Conservation (phyloP, 2,888 invertebrate genomes). For the Gibbula magus region DNA sequence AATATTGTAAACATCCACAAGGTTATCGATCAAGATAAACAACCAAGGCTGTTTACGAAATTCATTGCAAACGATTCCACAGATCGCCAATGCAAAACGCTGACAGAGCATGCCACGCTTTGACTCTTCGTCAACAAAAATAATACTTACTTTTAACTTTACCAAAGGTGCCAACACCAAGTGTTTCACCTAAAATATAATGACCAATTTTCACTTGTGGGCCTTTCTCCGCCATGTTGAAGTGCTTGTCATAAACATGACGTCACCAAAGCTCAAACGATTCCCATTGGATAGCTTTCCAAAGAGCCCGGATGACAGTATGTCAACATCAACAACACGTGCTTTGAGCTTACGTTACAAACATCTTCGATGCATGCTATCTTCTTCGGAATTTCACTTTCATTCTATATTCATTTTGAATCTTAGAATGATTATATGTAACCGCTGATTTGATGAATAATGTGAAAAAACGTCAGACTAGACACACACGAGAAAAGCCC, state of each 20-base stretch:
- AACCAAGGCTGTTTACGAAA: conserved; percentile 1
- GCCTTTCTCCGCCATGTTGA: conserved; percentile 64
- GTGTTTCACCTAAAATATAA: conserved; percentile 92
- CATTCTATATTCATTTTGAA: too few species aligned
- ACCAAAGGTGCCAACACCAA: conserved; percentile 99
- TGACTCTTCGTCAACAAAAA: not conserved
- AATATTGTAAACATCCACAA: not conserved
- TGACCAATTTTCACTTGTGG: conserved; percentile 92
- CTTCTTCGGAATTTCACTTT: too few species aligned
- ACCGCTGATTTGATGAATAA: too few species aligned
- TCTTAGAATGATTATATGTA: too few species aligned
- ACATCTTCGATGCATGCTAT: too few species aligned
- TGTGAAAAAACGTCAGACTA: too few species aligned
- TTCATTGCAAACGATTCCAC: not conserved
- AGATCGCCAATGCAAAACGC: not conserved
- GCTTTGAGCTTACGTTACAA: not conserved
- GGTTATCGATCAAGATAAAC: not conserved
- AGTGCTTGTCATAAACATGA: conserved; percentile 22
- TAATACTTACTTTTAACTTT: conserved; percentile 91
- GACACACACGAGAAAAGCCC: too few species aligned
- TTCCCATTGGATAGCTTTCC: not conserved
- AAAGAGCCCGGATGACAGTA: not conserved
- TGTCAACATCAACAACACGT: conserved; percentile 25
- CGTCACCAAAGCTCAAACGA: not conserved
- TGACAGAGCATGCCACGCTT: not conserved